Evolutionary conservation across 2,888 invertebrate genomes (phyloP), one percentile per base, ranked within the genome.

Genomic region (Hirtodrosophila alboralis): DNA sequence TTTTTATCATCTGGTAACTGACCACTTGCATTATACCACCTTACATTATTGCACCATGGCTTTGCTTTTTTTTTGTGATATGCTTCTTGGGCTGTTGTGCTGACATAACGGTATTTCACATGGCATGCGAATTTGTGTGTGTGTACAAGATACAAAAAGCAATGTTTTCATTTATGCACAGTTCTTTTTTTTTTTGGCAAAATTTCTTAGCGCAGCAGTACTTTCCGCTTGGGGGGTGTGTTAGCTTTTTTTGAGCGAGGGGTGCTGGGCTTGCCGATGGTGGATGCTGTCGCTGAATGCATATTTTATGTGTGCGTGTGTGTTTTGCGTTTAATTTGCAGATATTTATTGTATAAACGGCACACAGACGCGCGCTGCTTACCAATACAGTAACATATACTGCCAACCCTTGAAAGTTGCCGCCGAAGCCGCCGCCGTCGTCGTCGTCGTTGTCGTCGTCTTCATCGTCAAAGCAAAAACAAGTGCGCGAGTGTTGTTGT

Each of bases 81-180:
- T 59, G 44, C 43, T 63, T 68, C 41, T 60, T 44, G 44, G 34
- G 33, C 33, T 59, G 43, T 48, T 68, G 44, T 48, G 62, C 41
- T 80, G 84, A 84, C 80, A 79, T 79, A 79, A 79, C 79, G 78
- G 72, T 48, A 66, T 41, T 77, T 31, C 9, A 21, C 37, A 28
- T 37, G 30, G 31, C 60, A 37, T 47, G 36, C 10, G 13, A 23
- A 5, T 21, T 30, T 13, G 26, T 18, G 1, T 18, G 3, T 18
- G 1, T 18, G 5, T 1, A 5, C 18, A 18, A 18, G 3, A 18
- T 4, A 18, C 18, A 18, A 18, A 18, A 1, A 4, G 18, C 18
- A 4, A 5, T 5, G 5, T 18, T 18, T 4, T 4, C 3, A 18
- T 18, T 3, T 18, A 18, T 18, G 18, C 18, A 18, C 4, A 18